Base-by-base conservation (phyloP, 2,888 invertebrate genomes). In the Tipula lateralis region DNA sequence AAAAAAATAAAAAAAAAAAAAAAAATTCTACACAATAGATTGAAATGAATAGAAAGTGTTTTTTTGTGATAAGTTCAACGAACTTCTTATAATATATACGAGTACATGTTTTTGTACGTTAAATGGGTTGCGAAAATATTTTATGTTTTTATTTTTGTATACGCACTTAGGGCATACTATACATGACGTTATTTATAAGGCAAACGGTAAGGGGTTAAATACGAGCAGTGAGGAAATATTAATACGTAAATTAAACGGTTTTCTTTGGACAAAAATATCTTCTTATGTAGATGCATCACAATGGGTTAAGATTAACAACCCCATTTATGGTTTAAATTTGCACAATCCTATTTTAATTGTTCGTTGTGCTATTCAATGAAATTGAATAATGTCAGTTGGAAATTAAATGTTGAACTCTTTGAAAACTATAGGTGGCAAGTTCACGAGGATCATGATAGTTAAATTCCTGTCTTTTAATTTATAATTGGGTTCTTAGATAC, bases 171-270 rank as follows among this genome's bases (percentile, higher is more conserved):
- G n/a, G n/a, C n/a, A n/a, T n/a, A n/a, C n/a, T 3, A 50, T 19
- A 50, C 66, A 24, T 9, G 9, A 24, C 12, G 9, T 66, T 66
- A 66, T 66, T 9, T 39, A 39, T 32, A 39, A 13, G 9, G 39
- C 13, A 12, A 66, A 44, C 3, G 66, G 5, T 66, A 24, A 44
- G 44, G 44, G 44, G 44, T 2, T 24, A 66, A 66, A 19, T 24
- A 24, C 66, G 66, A 66, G 24, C 24, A 66, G 9, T 24, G 66
- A 66, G 19, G 66, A 66, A 66, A 24, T 66, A 24, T 66, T 66
- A 66, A 66, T 24, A 66, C 66, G 66, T 66, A 66, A 66, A 66
- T 66, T 66, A 66, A 66, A 66, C 66, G 66, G 66, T 66, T 66
- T 66, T 66, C 3, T 66, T 44, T 44, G 5, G 9, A 9, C 12